Evolutionary conservation across 2,888 invertebrate species (phyloP).

Genomic region (Chaetogeoica ovagalla): DNA sequence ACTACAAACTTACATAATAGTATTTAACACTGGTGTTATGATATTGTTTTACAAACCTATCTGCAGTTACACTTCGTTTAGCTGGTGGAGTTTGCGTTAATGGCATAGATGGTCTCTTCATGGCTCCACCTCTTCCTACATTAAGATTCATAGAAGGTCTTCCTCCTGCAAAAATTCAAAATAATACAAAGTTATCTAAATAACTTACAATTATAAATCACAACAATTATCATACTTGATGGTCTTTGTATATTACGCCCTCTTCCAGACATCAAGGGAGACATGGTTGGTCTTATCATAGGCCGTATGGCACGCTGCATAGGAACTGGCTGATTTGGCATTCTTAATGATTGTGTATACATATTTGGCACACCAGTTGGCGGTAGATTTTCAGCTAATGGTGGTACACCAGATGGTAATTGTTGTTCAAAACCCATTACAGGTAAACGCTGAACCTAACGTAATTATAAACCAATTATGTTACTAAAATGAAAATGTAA

Average conservation of each 20-base stretch:
- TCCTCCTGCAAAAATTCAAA: conserved; percentile 21
- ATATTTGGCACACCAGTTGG: conserved; percentile 13
- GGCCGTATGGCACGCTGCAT: conserved; percentile 40
- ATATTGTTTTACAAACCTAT: conserved; percentile 25
- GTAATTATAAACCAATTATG: background rate
- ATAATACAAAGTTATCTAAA: background rate
- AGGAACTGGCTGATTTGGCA: conserved; percentile 27
- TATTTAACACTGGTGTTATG: background rate
- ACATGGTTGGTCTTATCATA: conserved; percentile 4
- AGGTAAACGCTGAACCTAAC: conserved; percentile 48
- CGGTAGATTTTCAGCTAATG: conserved; percentile 13
- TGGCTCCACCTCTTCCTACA: background rate
- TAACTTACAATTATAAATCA: background rate
- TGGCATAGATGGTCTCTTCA: conserved; percentile 31
- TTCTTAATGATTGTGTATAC: conserved; percentile 36
- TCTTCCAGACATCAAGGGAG: conserved; percentile 13
- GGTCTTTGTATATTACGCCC: conserved; percentile 20
- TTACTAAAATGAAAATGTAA: background rate
- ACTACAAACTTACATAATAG: background rate
- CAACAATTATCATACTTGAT: conserved; percentile 14
- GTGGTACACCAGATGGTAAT: conserved; percentile 30
- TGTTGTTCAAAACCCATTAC: conserved; percentile 40
- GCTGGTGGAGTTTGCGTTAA: background rate
- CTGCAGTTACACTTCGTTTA: conserved; percentile 10
- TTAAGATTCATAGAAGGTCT: background rate